A percentile compares a stretch with the other conserved stretches of the same genome.
Evolutionary conservation across 2,797 vertebrate genomes (phyloP).

Genomic region (Psittacula echo): DNA sequence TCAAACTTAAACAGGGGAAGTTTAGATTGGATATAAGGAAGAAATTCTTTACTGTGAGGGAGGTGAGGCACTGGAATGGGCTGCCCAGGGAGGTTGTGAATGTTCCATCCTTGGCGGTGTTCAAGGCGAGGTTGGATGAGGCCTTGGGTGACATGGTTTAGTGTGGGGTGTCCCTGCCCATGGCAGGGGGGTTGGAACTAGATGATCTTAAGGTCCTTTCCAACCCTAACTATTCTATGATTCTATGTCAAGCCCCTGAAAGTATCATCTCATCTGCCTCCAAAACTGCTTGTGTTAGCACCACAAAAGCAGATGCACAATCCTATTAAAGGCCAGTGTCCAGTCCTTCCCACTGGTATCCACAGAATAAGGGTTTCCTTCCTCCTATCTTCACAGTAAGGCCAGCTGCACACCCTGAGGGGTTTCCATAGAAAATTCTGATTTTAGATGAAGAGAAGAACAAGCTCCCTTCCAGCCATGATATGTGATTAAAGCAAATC

Average conservation of each 20-base stretch:
- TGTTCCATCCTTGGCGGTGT: too few species aligned
- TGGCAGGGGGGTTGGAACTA: too few species aligned
- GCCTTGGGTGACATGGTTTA: too few species aligned
- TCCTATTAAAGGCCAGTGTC: not conserved
- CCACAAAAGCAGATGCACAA: not conserved
- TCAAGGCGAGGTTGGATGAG: too few species aligned
- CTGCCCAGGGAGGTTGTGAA: too few species aligned
- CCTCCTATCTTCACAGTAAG: not conserved
- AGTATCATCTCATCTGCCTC: not conserved
- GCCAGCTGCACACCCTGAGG: not conserved
- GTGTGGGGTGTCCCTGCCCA: too few species aligned
- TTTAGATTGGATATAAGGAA: too few species aligned
- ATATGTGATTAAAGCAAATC: slow-evolving; percentile 36
- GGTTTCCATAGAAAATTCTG: slow-evolving; percentile 41
- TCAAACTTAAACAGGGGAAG: too few species aligned
- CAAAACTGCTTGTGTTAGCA: not conserved
- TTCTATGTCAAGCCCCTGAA: not conserved
- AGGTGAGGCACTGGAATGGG: too few species aligned
- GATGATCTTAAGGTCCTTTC: too few species aligned
- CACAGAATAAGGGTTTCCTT: not conserved
- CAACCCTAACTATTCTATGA: not conserved
- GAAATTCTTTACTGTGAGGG: too few species aligned
- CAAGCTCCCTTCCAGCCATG: slow-evolving; percentile 10
- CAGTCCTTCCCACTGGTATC: not conserved
- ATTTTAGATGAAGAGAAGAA: slow-evolving; percentile 34